Percentiles rank a stretch among this genome's conserved stretches.
These are phyloP conservation scores for Carlito syrichta DNA, from an alignment of 2,113 vertebrate species.

Conservation along the genomic window DNA sequence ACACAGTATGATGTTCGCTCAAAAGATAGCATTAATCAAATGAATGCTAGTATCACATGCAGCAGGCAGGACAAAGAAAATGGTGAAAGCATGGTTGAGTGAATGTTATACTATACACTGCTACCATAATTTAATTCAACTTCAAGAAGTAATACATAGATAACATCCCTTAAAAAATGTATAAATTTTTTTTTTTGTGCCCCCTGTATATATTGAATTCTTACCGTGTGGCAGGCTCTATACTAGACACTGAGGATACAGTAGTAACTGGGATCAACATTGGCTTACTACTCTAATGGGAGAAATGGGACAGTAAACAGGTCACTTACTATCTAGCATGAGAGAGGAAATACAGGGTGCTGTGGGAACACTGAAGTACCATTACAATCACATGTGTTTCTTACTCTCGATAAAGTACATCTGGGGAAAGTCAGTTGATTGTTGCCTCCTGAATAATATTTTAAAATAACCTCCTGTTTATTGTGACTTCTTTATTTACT, in stretches of 20 bases:
- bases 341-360: background rate
- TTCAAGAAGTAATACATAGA: no score
- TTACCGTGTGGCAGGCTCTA: background rate
- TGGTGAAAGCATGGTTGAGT: no score
- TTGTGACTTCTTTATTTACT: constrained; percentile 1
- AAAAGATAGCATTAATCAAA: no score
- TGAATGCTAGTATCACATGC: no score
- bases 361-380: background rate
- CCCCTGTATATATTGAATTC: background rate
- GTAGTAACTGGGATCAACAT: background rate
- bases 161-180: no score
- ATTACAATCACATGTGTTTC: background rate
- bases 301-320: background rate
- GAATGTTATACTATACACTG: no score
- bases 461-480: background rate
- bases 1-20: no score
- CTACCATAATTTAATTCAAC: no score
- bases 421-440: background rate
- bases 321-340: background rate
- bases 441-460: background rate
- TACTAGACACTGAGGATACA: background rate
- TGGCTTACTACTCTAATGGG: background rate
- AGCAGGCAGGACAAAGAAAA: no score
- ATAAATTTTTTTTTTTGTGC: no score
- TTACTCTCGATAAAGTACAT: background rate